Percentiles rank a stretch among this genome's conserved stretches.
Evolutionary conservation across 2,797 vertebrate genomes (phyloP).

Genomic region (Macropodus opercularis): DNA sequence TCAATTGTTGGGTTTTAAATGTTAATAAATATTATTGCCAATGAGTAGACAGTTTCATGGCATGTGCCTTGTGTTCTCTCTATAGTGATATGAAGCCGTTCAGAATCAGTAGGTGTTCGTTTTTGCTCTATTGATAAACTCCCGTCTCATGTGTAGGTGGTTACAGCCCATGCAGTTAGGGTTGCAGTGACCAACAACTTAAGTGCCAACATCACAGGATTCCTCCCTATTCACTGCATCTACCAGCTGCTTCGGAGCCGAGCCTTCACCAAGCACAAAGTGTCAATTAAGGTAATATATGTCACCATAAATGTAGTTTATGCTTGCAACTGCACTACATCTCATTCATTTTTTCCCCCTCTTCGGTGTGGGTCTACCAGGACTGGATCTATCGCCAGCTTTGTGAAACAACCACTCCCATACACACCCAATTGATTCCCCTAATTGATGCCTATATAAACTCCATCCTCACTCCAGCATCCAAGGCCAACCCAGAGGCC

Average conservation of each 20-base stretch:
- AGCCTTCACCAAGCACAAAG: constrained; percentile 99
- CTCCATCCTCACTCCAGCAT: constrained; percentile 96
- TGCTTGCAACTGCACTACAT: rapidly evolving
- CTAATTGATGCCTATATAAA: constrained; percentile 98
- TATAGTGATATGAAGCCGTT: neutral
- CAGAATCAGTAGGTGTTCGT: neutral
- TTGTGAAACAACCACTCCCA: constrained; percentile 93
- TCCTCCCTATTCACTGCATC: constrained; percentile 98
- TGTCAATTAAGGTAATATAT: constrained; percentile 94
- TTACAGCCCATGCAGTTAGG: constrained; percentile 97
- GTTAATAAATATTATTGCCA: too few relatives aligned
- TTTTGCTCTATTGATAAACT: neutral
- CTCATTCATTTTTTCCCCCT: neutral
- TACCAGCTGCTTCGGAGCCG: constrained; percentile 96
- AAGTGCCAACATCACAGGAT: constrained; percentile 96
- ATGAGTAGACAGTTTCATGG: too few relatives aligned
- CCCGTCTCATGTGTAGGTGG: constrained; percentile 83
- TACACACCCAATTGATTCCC: constrained; percentile 95
- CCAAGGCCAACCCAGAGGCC: constrained; percentile 97
- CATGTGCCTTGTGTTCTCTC: neutral
- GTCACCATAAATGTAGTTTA: neutral
- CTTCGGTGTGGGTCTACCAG: constrained; percentile 73
- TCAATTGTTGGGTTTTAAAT: too few relatives aligned
- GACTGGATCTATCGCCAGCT: constrained; percentile 99
- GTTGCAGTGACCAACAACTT: constrained; percentile 95